Conservation (phyloP, 2,888 invertebrate species). For the Willowsia nigromaculata region DNA sequence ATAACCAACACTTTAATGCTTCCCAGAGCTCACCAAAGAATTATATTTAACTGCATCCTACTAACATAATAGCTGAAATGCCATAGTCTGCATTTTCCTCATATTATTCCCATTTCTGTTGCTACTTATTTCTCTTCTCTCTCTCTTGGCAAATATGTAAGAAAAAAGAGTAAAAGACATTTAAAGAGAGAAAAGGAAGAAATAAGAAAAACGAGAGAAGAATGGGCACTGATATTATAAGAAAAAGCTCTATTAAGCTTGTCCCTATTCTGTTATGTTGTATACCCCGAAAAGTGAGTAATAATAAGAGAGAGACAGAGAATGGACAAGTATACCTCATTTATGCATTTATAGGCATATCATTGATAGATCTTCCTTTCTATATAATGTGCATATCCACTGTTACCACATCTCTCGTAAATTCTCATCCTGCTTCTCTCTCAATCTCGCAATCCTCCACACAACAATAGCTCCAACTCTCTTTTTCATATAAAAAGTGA, state of each 20-base stretch:
- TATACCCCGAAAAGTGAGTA: slow-evolving; percentile 19
- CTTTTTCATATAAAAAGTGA: background rate
- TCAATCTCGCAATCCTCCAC: background rate
- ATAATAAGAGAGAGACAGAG: slow-evolving; percentile 17
- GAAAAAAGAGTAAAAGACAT: slow-evolving; percentile 19
- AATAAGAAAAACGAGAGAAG: slow-evolving; percentile 37
- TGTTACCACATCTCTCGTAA: background rate
- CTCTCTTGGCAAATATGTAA: slow-evolving; percentile 50
- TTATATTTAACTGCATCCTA: slow-evolving; percentile 47
- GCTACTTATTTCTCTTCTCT: slow-evolving; percentile 24
- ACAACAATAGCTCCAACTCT: background rate
- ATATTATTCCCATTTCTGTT: background rate
- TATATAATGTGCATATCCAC: background rate
- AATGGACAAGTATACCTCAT: slow-evolving; percentile 36
- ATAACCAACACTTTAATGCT: slow-evolving; percentile 40
- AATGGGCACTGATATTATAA: slow-evolving; percentile 29
- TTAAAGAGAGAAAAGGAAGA: slow-evolving; percentile 29
- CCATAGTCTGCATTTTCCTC: slow-evolving; percentile 62
- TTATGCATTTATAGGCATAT: slow-evolving; percentile 44
- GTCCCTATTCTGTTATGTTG: slow-evolving; percentile 1
- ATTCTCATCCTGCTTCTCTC: background rate
- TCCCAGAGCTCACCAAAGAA: slow-evolving; percentile 27
- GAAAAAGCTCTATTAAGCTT: slow-evolving; percentile 33
- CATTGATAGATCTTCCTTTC: background rate
- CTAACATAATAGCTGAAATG: slow-evolving; percentile 46